Evolutionary conservation across 2,113 vertebrate species (phyloP).

Genomic region (Leptosomus discolor): DNA sequence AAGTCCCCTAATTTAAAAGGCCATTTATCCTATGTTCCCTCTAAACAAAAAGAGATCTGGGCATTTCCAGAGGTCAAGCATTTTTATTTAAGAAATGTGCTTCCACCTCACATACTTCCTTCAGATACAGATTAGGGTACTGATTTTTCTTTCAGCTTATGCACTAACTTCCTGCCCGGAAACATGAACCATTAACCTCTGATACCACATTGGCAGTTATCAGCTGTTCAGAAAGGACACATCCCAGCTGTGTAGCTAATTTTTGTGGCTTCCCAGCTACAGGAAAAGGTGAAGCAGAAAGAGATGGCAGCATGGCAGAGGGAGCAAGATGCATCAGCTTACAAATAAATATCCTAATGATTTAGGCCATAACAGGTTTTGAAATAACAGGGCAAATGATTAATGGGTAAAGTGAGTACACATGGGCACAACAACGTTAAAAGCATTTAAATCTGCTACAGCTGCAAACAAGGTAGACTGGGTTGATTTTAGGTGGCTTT

Average conservation of each 20-base stretch:
- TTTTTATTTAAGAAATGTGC: not conserved
- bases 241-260: not conserved
- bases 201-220: not conserved
- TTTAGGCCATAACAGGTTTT: not conserved
- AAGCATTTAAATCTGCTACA: not conserved
- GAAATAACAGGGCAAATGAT: not conserved
- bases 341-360: not conserved
- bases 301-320: not conserved
- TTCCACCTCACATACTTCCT: not conserved
- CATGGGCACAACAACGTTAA: fast-evolving
- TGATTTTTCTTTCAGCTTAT: not conserved
- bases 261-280: not conserved
- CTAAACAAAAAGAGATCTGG: not conserved
- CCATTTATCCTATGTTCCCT: not conserved
- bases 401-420: not conserved
- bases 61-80: not conserved
- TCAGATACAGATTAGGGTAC: not conserved
- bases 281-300: not conserved
- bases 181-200: not conserved
- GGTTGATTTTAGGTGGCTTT: constrained; percentile 26
- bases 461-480: not conserved
- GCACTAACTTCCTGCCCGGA: not conserved
- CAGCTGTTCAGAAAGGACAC: not conserved
- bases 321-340: not conserved
- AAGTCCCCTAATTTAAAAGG: not conserved